phyloP scores from a whole-genome alignment of 2,113 vertebrate genomes.

The Nerophis lumbriciformis region DNA sequence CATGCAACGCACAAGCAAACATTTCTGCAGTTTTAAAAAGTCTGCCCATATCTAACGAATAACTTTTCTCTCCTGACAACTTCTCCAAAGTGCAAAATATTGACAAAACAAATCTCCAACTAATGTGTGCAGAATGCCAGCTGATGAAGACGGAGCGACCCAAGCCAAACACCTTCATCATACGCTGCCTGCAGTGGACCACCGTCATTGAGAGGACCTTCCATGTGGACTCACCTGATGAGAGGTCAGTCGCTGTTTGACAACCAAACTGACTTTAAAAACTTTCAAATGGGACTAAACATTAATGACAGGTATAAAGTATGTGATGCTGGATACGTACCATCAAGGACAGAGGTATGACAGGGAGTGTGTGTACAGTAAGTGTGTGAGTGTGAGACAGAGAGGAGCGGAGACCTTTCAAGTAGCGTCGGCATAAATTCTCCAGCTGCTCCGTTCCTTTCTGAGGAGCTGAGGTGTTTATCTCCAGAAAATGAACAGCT shows the following conservation, averaged over 20 bases:
- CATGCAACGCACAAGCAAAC: no score
- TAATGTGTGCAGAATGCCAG: conserved; percentile 83
- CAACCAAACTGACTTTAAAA: background rate
- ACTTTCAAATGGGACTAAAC: background rate
- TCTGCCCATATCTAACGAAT: background rate
- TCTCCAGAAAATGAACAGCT: conserved; percentile 71
- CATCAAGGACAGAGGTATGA: conserved; percentile 28
- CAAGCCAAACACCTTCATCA: conserved; percentile 97
- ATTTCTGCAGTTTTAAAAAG: no score
- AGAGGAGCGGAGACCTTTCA: conserved; percentile 69
- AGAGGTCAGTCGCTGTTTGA: conserved; percentile 72
- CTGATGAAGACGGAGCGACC: conserved; percentile 98
- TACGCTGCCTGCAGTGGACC: conserved; percentile 97
- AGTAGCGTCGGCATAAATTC: conserved; percentile 69
- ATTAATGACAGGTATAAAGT: background rate
- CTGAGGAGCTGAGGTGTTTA: conserved; percentile 69
- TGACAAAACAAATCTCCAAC: background rate
- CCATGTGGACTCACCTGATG: conserved; percentile 92
- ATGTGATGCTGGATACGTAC: conserved; percentile 6
- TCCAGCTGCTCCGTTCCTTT: conserved; percentile 73
- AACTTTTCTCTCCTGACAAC: no score
- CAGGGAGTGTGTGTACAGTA: conserved; percentile 1
- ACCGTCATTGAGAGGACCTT: conserved; percentile 97
- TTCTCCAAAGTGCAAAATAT: no score
- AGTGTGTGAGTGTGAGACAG: conserved; percentile 32